A percentile compares a stretch with the other conserved stretches of the same genome.
These are phyloP conservation scores for Dynastes tityus DNA, from an alignment of 2,888 invertebrate species.

Conservation along the genomic window DNA sequence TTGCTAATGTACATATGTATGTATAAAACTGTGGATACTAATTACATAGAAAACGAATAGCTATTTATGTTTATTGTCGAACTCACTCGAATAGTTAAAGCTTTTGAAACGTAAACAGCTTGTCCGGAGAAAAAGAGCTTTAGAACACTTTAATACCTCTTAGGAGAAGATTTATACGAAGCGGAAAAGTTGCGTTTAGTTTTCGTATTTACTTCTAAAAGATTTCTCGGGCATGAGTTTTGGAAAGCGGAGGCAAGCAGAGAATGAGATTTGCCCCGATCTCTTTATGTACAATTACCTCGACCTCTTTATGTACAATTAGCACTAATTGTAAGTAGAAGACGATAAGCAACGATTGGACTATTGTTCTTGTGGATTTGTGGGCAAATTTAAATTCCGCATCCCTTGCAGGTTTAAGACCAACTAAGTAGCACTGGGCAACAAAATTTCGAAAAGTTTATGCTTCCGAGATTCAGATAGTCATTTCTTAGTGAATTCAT, in stretches of 20 bases:
- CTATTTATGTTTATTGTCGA: conserved; percentile 10
- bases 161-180: conserved; percentile 8
- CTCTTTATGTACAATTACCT: neutral
- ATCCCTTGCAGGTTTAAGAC: no score
- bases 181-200: neutral
- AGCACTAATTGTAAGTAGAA: neutral
- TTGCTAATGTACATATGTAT: neutral
- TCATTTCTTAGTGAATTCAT: no score
- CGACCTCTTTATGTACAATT: neutral
- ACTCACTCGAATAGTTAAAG: neutral
- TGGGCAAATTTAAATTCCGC: no score
- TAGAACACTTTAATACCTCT: conserved; percentile 9
- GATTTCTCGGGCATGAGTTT: no score
- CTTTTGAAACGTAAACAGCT: conserved; percentile 10
- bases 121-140: conserved; percentile 10
- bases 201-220: neutral
- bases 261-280: neutral
- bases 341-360: neutral
- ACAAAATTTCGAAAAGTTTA: no score
- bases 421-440: no score
- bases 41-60: neutral
- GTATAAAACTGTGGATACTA: neutral
- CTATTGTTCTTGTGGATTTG: neutral
- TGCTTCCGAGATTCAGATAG: no score
- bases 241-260: no score